phyloP scores from a whole-genome alignment of 1,140 invertebrate species.

The Bemisia tabaci region DNA sequence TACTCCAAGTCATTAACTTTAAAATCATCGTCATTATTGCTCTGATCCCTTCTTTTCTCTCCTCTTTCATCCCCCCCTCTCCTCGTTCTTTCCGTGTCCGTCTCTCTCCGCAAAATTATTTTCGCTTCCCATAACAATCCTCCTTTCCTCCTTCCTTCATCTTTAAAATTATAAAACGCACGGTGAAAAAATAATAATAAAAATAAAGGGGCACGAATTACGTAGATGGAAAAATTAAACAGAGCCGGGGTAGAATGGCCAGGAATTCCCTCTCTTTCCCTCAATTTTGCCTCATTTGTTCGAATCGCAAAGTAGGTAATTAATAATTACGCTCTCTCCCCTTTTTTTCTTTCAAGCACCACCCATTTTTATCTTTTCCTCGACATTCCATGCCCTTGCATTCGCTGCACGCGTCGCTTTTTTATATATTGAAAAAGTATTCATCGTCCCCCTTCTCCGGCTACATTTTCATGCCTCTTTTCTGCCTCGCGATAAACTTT shows the following conservation, averaged over 20 bases:
- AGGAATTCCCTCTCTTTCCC: not conserved
- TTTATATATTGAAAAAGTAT: not conserved
- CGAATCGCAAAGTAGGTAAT: not conserved
- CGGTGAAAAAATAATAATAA: not conserved
- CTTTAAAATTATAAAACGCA: not conserved
- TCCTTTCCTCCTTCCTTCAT: not conserved
- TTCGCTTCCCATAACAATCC: too few species aligned
- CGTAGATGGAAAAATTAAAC: not conserved
- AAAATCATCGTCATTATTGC: not conserved
- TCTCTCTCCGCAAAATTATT: not conserved
- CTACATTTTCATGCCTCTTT: too few species aligned
- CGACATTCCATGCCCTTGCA: not conserved
- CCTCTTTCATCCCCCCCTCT: not conserved
- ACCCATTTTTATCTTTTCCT: not conserved
- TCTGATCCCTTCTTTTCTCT: not conserved
- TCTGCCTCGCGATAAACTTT: too few species aligned
- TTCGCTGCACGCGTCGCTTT: not conserved
- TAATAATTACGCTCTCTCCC: not conserved
- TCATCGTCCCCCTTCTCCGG: not conserved
- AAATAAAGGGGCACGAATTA: not conserved
- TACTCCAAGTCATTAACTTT: not conserved
- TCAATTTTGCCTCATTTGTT: not conserved
- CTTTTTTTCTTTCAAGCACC: not conserved
- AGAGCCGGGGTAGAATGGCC: not conserved
- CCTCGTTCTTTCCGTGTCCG: not conserved